Percentiles rank a stretch among this genome's conserved stretches.
Evolutionary conservation across 2,797 vertebrate species (phyloP).

Genomic region (Champsocephalus gunnari): DNA sequence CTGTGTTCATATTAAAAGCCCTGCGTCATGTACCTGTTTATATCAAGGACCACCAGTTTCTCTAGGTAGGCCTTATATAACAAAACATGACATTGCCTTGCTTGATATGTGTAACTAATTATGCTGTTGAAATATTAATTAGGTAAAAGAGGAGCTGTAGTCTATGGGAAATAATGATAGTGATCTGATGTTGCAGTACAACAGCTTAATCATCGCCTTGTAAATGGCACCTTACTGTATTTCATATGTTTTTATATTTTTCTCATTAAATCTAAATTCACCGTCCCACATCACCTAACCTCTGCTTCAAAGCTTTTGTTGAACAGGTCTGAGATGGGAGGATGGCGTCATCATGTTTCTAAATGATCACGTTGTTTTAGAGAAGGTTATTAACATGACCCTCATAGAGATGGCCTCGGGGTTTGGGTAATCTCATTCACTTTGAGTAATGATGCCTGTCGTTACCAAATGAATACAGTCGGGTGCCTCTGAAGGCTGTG

Average conservation of each 20-base stretch:
- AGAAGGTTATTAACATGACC: conserved; percentile 73
- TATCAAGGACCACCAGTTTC: not conserved
- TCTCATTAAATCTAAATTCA: conserved; percentile 53
- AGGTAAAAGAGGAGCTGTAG: conserved; percentile 14
- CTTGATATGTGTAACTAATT: conserved; percentile 15
- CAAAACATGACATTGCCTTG: conserved; percentile 19
- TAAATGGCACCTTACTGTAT: conserved; percentile 48
- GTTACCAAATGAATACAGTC: conserved; percentile 72
- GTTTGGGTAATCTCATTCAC: conserved; percentile 78
- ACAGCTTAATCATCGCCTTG: conserved; percentile 25
- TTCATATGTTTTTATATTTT: conserved; percentile 44
- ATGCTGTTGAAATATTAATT: conserved; percentile 29
- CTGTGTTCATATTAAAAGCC: not conserved
- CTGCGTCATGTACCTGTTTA: not conserved
- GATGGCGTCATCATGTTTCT: not conserved
- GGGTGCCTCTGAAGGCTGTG: conserved; percentile 65
- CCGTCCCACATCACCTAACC: conserved; percentile 23
- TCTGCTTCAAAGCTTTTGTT: conserved; percentile 10
- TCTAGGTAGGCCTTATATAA: not conserved
- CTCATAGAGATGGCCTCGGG: conserved; percentile 71
- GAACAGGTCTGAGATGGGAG: conserved; percentile 21
- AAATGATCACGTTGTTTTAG: conserved; percentile 52
- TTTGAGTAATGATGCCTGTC: conserved; percentile 80
- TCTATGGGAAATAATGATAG: conserved; percentile 50
- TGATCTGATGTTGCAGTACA: conserved; percentile 42